phyloP scores from a whole-genome alignment of 2,113 vertebrate species.

The Anguilla rostrata region DNA sequence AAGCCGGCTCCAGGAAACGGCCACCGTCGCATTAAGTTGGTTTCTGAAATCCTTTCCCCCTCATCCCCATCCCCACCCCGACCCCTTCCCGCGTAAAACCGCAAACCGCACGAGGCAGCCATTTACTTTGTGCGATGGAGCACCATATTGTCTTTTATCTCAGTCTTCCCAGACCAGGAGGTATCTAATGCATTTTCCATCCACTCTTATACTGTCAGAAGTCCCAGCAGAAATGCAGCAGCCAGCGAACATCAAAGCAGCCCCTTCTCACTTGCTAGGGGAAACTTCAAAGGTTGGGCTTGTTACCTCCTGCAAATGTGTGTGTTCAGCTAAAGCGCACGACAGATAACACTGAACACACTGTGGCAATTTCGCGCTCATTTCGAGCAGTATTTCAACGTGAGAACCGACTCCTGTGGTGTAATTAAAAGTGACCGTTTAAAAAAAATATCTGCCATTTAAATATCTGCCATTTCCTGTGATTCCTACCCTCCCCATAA shows the following conservation, averaged over 20 bases:
- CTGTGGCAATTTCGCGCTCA: constrained; percentile 51
- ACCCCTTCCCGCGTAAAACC: neutral
- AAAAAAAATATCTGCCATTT: constrained; percentile 37
- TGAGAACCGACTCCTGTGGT: constrained; percentile 47
- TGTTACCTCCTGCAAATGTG: constrained; percentile 54
- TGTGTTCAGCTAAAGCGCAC: constrained; percentile 57
- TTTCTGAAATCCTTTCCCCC: constrained; percentile 23
- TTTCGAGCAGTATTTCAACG: constrained; percentile 46
- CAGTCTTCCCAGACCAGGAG: constrained; percentile 39
- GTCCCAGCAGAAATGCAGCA: constrained; percentile 49
- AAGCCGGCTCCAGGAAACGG: constrained; percentile 23
- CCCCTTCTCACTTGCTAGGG: constrained; percentile 42
- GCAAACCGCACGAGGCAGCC: constrained; percentile 34
- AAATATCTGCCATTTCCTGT: constrained; percentile 38
- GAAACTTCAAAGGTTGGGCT: constrained; percentile 57
- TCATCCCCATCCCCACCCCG: neutral
- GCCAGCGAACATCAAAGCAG: constrained; percentile 55
- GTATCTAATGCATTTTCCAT: constrained; percentile 42
- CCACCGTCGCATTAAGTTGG: constrained; percentile 19
- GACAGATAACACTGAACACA: constrained; percentile 53
- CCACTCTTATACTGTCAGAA: constrained; percentile 36
- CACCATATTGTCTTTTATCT: constrained; percentile 50
- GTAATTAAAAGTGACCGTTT: constrained; percentile 52
- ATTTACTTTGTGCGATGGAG: constrained; percentile 38
- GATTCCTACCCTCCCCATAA: neutral